phyloP scores from a whole-genome alignment of 2,113 vertebrate species.

The Antechinus stuartii region DNA sequence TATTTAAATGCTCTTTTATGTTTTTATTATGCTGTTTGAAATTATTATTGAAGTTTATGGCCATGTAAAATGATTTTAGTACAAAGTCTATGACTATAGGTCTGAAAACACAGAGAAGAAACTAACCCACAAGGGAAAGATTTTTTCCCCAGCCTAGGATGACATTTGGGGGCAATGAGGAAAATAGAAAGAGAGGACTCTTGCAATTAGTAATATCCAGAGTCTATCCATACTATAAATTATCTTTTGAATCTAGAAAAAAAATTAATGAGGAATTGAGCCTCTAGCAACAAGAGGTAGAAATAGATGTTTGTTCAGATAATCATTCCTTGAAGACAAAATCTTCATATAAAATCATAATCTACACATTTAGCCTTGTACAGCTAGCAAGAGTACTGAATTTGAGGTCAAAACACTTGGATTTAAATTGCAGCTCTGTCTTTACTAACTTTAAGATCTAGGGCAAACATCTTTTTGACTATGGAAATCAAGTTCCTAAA shows the following conservation, averaged over 20 bases:
- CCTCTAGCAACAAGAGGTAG: not conserved
- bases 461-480: not conserved
- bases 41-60: not conserved
- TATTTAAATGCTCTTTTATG: not conserved
- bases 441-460: not conserved
- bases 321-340: not conserved
- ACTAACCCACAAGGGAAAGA: not conserved
- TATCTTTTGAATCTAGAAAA: not conserved
- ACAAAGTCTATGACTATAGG: not conserved
- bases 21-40: not conserved
- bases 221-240: not conserved
- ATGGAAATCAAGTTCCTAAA: not conserved
- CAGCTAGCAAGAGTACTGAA: not conserved
- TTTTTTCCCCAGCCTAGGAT: not conserved
- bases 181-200: not conserved
- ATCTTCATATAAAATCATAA: not conserved
- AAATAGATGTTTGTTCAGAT: not conserved
- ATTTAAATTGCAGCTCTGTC: not conserved
- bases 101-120: not conserved
- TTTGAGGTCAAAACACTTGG: not conserved
- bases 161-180: not conserved
- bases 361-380: not conserved
- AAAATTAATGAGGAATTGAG: not conserved
- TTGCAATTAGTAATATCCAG: not conserved
- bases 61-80: not conserved